These are phyloP conservation scores for Stenodema calcarata DNA, from an alignment of 2,888 invertebrate genomes.

Conservation along the genomic window DNA sequence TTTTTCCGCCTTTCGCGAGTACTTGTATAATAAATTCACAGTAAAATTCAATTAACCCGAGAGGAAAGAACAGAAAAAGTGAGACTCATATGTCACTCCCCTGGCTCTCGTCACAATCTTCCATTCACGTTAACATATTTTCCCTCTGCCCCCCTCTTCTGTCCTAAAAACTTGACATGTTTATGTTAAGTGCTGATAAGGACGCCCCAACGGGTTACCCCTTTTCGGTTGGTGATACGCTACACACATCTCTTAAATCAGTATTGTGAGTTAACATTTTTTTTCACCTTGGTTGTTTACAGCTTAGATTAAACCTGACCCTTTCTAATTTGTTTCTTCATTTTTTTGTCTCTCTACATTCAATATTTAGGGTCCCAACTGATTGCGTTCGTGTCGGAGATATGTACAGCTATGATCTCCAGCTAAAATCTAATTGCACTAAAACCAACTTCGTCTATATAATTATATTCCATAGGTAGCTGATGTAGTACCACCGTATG, in stretches of 20 bases:
- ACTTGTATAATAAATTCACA: conserved; percentile 28
- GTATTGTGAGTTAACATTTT: not conserved
- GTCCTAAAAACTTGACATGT: conserved; percentile 33
- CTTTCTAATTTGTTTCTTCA: not conserved
- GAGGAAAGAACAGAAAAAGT: conserved; percentile 14
- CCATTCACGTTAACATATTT: conserved; percentile 37
- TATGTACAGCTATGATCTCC: no score
- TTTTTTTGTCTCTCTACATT: not conserved
- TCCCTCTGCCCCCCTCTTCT: not conserved
- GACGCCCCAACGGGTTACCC: conserved; percentile 26
- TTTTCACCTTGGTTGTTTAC: not conserved
- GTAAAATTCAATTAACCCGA: conserved; percentile 36
- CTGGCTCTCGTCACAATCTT: conserved; percentile 28
- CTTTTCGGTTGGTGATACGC: not conserved
- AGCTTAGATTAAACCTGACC: not conserved
- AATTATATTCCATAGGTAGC: no score
- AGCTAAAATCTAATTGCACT: no score
- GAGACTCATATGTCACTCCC: conserved; percentile 22
- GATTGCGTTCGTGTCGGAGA: no score
- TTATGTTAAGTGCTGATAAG: conserved; percentile 45
- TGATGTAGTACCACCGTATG: no score
- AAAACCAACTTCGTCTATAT: no score
- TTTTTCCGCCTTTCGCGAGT: not conserved
- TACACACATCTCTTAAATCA: conserved; percentile 18
- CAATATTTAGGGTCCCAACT: not conserved